Base-by-base conservation (phyloP, 2,113 vertebrate genomes). In the Pseudorasbora parva region DNA sequence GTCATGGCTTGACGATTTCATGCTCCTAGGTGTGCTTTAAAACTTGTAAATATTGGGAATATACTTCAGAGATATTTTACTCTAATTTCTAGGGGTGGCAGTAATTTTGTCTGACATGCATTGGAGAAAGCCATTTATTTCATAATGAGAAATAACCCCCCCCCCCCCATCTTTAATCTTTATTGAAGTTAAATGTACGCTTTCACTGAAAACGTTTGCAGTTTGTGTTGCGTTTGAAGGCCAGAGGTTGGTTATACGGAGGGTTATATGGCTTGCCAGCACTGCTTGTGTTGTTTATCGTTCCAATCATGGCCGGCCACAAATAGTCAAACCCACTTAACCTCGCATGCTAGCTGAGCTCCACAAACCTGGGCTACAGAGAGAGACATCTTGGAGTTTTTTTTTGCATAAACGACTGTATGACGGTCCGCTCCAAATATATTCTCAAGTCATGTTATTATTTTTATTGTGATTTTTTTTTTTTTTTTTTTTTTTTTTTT, bases 291-390 rank as follows among this genome's bases (percentile, higher is more conserved):
- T 30, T 83, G 72, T 83, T 85, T 81, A 82, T 51, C 84, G 54
- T 80, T 62, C 75, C 33, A 30, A 73, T 75, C 84, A 83, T 83
- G 60, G 33, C 72, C 72, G 64, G 45, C 45, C 84, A 76, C 84
- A 85, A 75, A 79, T 54, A 73, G 19, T 59, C 59, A 66, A 80
- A 76, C 66, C 12, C 21, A 59, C 71, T 77, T 62, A 33, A 49
- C 12, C 66, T 33, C 54, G 76, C 15, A 62, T 47, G 83, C 81
- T 49, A 45, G 62, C 56, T 85, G 45, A 72, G 21, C 23, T 81
- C 5, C 4, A 41, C 33, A 72, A 30, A n/a, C 54, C 25, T 25
- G 8, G 23, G 56, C 23, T 62, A n/a, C 19, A 30, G 11, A 75
- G 25, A 33, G 14, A 33, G 14, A 19, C n/a, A 12, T 11, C 27